Conservation (phyloP, 2,888 invertebrate species). For the Polydesmus complanatus region DNA sequence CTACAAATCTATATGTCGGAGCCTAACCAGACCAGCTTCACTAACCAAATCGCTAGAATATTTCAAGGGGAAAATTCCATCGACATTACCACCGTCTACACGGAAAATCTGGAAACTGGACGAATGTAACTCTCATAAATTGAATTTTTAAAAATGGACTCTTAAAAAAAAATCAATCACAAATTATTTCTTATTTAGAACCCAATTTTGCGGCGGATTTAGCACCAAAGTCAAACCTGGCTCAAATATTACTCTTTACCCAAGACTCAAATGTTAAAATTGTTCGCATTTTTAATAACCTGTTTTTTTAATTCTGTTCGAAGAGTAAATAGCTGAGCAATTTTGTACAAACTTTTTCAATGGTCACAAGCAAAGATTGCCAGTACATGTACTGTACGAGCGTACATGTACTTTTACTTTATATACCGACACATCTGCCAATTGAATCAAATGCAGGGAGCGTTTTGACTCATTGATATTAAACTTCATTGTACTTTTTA, state of each 20-base stretch:
- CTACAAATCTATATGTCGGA: slow-evolving; percentile 3
- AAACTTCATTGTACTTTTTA: too few species aligned
- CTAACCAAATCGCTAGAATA: slow-evolving; percentile 1
- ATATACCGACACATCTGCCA: too few species aligned
- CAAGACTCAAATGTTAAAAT: background rate
- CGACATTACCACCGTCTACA: slow-evolving; percentile 1
- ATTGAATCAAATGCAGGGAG: too few species aligned
- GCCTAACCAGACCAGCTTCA: background rate
- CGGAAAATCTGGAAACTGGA: slow-evolving; percentile 6
- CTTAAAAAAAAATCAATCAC: background rate
- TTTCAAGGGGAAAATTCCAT: background rate
- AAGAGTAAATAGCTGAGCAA: too few species aligned
- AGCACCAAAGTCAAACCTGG: background rate
- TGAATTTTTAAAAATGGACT: background rate
- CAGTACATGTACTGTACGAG: too few species aligned
- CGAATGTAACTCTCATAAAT: background rate
- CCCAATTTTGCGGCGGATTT: background rate
- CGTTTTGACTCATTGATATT: too few species aligned
- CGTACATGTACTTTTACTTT: too few species aligned
- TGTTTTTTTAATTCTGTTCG: too few species aligned
- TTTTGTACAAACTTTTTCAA: too few species aligned
- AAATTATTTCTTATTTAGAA: background rate
- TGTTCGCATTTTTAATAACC: too few species aligned
- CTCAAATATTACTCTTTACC: background rate
- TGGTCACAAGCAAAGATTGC: too few species aligned